Base-by-base conservation (phyloP, 2,797 vertebrate genomes). In the Ptychobarbus kaznakovi region DNA sequence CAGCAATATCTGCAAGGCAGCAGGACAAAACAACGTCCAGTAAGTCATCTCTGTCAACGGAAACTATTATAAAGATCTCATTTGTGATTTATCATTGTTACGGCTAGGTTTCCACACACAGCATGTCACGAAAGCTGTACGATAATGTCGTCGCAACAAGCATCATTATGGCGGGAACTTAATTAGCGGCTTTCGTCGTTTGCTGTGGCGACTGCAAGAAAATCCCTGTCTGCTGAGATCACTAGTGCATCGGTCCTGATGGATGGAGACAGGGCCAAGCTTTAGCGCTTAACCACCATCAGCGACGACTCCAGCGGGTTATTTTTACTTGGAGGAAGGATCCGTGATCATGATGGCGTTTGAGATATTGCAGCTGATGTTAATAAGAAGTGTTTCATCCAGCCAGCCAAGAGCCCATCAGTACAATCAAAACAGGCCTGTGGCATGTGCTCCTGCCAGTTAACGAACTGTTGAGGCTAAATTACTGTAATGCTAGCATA, bases 371-470 rank as follows among this genome's bases (percentile, higher is more conserved):
- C 49, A 80, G 68, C 80, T 79, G 85, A 86, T 12, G 28, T 35
- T 63, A 80, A 15, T 80, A 76, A 81, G 32, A 61, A 46, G 49
- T 18, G 20, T 86, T 88, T 83, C 75, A 66, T 46, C 56, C 63
- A 84, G 56, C 13, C 25, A 74, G 70, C 72, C 65, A 69, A 80
- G 53, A 78, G 82, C 56, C 73, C 42, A 61, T 69, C 53, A 87
- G 75, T 81, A 65, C 88, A 89, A 91, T 90, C 85, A 91, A 90
- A 91, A 89, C 86, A 87, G 90, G 91, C 91, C 90, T 90, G 86
- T 86, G 88, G 91, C 87, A 87, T 84, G 90, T 86, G 58, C 83
- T 77, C 66, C 87, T 40, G 87, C 87, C 49, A 87, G 81, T 61
- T 84, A 81, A 66, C 77, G 5, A 74, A 81, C 51, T 82, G 79